A percentile compares a stretch with the other conserved stretches of the same genome.
Conservation (phyloP, 2,113 vertebrate genomes). For the Nothocercus julius region DNA sequence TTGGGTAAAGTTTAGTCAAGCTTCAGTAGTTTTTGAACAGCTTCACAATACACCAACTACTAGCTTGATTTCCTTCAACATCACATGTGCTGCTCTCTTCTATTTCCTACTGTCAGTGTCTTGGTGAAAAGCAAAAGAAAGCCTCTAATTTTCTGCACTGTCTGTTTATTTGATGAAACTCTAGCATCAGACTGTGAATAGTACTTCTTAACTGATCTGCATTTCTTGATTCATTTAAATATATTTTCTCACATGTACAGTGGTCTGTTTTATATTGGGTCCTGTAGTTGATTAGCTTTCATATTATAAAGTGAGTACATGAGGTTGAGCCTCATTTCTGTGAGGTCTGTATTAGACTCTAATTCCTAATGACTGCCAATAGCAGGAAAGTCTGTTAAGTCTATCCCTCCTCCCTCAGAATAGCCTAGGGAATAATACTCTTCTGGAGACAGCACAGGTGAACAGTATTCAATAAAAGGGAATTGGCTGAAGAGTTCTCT, state of each 20-base stretch:
- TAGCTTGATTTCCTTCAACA: background rate
- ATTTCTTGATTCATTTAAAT: background rate
- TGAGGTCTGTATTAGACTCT: background rate
- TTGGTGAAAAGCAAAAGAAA: background rate
- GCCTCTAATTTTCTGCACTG: background rate
- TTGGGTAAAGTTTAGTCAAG: background rate
- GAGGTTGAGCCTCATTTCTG: background rate
- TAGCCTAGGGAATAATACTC: background rate
- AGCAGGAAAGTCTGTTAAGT: background rate
- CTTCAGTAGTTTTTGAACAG: background rate
- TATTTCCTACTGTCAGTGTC: background rate
- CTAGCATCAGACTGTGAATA: background rate
- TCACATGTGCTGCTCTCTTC: background rate
- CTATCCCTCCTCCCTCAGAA: background rate
- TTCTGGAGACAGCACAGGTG: background rate
- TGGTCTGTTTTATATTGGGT: background rate
- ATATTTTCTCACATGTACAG: background rate
- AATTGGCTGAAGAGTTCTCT: slow-evolving; percentile 26
- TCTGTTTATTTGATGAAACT: background rate
- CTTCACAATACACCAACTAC: background rate
- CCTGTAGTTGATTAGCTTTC: background rate
- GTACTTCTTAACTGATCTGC: background rate
- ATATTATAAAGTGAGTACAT: background rate
- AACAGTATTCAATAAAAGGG: slow-evolving; percentile 33
- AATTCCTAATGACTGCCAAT: background rate